Conservation (phyloP, 2,797 vertebrate species). For the Pygocentrus nattereri region DNA sequence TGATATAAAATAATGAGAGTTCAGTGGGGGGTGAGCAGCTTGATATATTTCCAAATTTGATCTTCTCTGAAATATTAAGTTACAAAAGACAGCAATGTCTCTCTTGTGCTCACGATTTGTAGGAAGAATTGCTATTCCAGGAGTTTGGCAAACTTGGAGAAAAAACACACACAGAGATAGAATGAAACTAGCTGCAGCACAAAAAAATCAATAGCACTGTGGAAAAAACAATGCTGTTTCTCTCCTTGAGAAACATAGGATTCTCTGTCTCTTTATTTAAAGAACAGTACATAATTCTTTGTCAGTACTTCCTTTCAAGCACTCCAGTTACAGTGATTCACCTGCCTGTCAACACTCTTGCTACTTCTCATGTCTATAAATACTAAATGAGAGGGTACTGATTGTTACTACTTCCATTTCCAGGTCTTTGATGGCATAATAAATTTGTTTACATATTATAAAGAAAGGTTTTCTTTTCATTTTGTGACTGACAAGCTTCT, state of each 20-base stretch:
- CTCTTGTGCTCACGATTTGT: background rate
- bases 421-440: background rate
- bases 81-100: constrained; percentile 33
- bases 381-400: background rate
- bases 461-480: constrained; percentile 5
- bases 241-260: background rate
- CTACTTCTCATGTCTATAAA: constrained; percentile 3
- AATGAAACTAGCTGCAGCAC: constrained; percentile 13
- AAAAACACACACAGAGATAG: background rate
- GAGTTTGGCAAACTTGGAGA: background rate
- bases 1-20: constrained; percentile 25
- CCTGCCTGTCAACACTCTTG: background rate
- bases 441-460: constrained; percentile 13
- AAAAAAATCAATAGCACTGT: constrained; percentile 3
- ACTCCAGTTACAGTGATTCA: background rate
- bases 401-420: constrained; percentile 1
- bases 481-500: background rate
- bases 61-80: constrained; percentile 20
- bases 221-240: background rate
- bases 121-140: background rate
- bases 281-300: background rate
- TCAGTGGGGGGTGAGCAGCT: background rate
- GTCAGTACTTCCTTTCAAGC: background rate
- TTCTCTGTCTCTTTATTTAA: constrained; percentile 6
- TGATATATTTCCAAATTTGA: constrained; percentile 37